Evolutionary conservation across 2,113 vertebrate species (phyloP).

Genomic region (Phrynosoma platyrhinos): DNA sequence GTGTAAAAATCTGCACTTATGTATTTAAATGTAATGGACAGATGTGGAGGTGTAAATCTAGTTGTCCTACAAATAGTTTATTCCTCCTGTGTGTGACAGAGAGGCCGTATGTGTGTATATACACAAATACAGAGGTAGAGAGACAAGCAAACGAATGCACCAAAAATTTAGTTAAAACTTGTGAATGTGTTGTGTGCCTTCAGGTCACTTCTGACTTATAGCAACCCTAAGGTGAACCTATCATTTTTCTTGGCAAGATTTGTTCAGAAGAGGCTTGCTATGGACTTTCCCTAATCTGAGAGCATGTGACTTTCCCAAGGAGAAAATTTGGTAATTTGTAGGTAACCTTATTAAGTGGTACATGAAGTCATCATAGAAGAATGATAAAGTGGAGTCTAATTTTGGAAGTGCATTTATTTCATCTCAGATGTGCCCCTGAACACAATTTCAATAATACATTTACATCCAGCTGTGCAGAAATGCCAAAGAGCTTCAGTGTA

Average conservation of each 20-base stretch:
- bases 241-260: no score
- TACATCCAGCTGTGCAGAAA: not conserved
- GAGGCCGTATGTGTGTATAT: no score
- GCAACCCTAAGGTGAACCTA: no score
- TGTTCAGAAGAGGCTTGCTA: no score
- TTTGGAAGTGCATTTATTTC: conserved; percentile 56
- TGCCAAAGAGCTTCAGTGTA: not conserved
- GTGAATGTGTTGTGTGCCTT: conserved; percentile 14
- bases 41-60: conserved; percentile 42
- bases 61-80: not conserved
- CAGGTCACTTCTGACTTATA: no score
- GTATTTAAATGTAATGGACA: conserved; percentile 33
- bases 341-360: conserved; percentile 13
- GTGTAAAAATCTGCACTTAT: conserved; percentile 39
- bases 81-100: no score
- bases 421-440: not conserved
- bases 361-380: conserved; percentile 41
- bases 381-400: conserved; percentile 41
- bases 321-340: not conserved
- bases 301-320: no score
- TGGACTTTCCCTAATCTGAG: no score
- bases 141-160: not conserved
- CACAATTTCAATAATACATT: conserved; percentile 22
- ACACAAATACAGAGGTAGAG: no score
- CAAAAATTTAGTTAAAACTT: conserved; percentile 45